Base-by-base conservation (phyloP, 2,888 invertebrate species). In the Caenorhabditis sp. region DNA sequence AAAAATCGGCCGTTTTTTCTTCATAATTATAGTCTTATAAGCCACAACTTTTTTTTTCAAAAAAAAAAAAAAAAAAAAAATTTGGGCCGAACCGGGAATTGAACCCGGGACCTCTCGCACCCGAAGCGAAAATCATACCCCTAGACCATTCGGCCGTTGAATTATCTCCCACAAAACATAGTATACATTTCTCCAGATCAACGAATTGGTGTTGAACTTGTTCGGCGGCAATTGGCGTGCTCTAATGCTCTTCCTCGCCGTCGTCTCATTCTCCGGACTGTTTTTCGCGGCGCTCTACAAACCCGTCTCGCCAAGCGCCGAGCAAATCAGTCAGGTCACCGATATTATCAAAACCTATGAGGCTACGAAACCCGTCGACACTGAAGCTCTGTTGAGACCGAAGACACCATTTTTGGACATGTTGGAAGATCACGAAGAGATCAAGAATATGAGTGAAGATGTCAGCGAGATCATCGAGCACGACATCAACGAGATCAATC, bases 211-310 rank as follows among this genome's bases (percentile, higher is more conserved):
- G 23, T 67, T 82, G 26, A 49, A 65, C 1, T 27, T 58, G 19
- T 36, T 82, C 26, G 58, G 65, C n/a, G 37, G 76, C 83, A 93
- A 93, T 37, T 96, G 96, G 95, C 91, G 93, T 77, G 93, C 93
- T 10, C 93, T 95, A 1, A 91, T 95, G 90, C 90, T 94, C 50
- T 92, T 96, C 66, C 92, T 94, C 27, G 92, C 95, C 6, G 94
- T 92, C 8, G 91, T 95, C 36, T 92, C 95, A 55, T 90, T 96
- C 21, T 92, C 94, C 88, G 95, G 95, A 87, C 91, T 93, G 67
- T 91, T 95, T 58, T 93, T 95, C 86, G 97, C 97, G 19, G 92
- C 93, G 0, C 91, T 97, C 88, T 95, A 96, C 89, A 91, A 93
- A 78, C 78, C 83, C 14, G 62, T 87, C 17, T 58, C 77, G 23